A percentile compares a stretch with the other conserved stretches of the same genome.
Evolutionary conservation across 2,888 invertebrate species (phyloP).

Genomic region (Incurvaria masculella): DNA sequence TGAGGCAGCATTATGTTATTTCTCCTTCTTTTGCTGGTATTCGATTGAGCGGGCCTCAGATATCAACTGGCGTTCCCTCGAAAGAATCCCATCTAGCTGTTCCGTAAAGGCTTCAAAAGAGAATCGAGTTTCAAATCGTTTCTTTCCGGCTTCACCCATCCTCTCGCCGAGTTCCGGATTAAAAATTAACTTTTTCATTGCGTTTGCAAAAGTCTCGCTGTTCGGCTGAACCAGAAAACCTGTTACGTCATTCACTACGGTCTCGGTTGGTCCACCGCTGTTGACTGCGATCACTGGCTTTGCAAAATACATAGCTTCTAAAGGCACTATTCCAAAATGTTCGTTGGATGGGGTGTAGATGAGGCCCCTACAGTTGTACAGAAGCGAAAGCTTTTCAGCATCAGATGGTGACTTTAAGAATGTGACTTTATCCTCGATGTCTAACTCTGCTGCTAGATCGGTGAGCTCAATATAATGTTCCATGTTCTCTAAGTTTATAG

Average conservation of each 20-base stretch:
- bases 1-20: constrained; percentile 42
- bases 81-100: constrained; percentile 58
- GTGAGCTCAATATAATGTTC: constrained; percentile 78
- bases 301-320: constrained; percentile 95
- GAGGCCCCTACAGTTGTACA: constrained; percentile 74
- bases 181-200: constrained; percentile 67
- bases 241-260: constrained; percentile 74
- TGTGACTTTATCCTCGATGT: constrained; percentile 69
- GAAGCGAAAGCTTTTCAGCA: constrained; percentile 73
- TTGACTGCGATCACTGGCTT: constrained; percentile 95
- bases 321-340: constrained; percentile 98
- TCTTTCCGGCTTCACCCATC: constrained; percentile 74
- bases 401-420: constrained; percentile 89
- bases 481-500: constrained; percentile 81
- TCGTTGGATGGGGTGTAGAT: constrained; percentile 96
- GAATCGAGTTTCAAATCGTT: constrained; percentile 74
- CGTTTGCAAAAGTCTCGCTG: constrained; percentile 69
- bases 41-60: constrained; percentile 42
- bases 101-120: constrained; percentile 78
- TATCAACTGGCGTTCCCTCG: constrained; percentile 40
- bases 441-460: constrained; percentile 60
- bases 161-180: constrained; percentile 57
- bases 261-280: constrained; percentile 95
- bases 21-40: constrained; percentile 36
- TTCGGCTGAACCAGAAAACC: constrained; percentile 75